phyloP scores from a whole-genome alignment of 2,797 vertebrate species.

The Coccyzus lansbergi region DNA sequence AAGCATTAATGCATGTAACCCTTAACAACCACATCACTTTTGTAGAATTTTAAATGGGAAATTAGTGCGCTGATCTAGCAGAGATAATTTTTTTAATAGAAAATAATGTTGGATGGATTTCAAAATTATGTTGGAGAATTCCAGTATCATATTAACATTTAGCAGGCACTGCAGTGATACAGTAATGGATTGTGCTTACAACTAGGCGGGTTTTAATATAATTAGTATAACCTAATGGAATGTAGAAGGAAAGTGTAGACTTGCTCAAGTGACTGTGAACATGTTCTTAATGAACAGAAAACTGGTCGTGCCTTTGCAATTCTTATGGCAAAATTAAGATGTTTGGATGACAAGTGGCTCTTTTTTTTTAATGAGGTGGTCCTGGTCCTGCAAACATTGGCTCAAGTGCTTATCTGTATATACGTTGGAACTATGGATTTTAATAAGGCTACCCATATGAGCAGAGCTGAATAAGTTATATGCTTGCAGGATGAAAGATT shows the following conservation, averaged over 20 bases:
- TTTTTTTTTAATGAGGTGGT: background rate
- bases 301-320: background rate
- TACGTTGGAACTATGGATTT: background rate
- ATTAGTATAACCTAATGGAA: background rate
- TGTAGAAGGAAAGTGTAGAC: background rate
- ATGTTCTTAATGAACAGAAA: background rate
- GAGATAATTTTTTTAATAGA: background rate
- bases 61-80: background rate
- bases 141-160: background rate
- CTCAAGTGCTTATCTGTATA: background rate
- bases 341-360: background rate
- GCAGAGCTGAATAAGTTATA: background rate
- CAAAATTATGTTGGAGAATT: background rate
- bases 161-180: background rate
- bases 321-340: background rate
- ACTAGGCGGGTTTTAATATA: background rate
- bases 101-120: background rate
- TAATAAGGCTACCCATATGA: background rate
- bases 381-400: background rate
- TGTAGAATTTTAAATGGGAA: background rate
- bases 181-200: background rate
- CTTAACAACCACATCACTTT: background rate
- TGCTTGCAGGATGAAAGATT: background rate
- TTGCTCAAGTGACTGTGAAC: background rate
- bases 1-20: background rate